Evolutionary conservation across 2,113 vertebrate species (phyloP).

Genomic region (Anhinga rufa): DNA sequence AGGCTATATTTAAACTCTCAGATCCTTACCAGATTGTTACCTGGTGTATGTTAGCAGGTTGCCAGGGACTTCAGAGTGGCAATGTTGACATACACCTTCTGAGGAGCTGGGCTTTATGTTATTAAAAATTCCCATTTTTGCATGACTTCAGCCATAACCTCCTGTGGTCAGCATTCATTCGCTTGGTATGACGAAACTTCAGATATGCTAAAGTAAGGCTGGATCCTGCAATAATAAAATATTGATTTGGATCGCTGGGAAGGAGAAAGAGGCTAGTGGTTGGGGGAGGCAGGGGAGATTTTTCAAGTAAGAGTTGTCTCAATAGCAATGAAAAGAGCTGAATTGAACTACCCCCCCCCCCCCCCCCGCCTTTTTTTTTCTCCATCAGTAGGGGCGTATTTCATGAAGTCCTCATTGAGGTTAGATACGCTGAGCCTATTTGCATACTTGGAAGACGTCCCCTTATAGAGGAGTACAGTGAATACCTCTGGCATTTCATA

Average conservation of each 20-base stretch:
- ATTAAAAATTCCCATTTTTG: background rate
- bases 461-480: background rate
- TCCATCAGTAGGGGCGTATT: conserved; percentile 1
- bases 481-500: conserved; percentile 44
- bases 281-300: background rate
- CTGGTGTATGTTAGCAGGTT: background rate
- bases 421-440: background rate
- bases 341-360: background rate
- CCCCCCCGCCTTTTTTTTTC: no score
- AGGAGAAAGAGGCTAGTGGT: background rate
- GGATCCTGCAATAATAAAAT: background rate
- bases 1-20: background rate
- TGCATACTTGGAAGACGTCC: conserved; percentile 47
- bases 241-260: background rate
- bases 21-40: background rate
- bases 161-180: background rate
- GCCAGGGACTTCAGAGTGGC: background rate
- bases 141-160: background rate
- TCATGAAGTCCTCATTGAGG: conserved; percentile 8
- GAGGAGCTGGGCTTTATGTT: background rate
- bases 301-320: background rate
- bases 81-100: background rate
- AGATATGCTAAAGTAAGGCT: background rate
- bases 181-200: background rate
- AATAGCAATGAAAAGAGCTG: background rate